Percentiles rank a stretch among this genome's conserved stretches.
These are phyloP conservation scores for Pangasianodon hypophthalmus DNA, from an alignment of 2,113 vertebrate genomes.

Conservation along the genomic window DNA sequence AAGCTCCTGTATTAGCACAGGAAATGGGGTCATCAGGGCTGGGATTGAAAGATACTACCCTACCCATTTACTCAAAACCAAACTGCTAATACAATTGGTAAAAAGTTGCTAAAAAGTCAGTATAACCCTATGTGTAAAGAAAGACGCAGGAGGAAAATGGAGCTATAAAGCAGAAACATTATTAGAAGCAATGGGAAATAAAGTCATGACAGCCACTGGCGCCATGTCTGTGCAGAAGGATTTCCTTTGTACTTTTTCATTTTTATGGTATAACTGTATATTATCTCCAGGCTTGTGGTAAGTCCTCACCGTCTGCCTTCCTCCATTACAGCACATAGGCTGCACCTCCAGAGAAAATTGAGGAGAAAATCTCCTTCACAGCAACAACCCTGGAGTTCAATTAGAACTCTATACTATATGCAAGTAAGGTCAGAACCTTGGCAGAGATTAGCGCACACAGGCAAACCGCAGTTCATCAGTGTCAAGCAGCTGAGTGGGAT, in stretches of 20 bases:
- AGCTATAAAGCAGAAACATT: constrained; percentile 10
- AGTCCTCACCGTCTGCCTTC: neutral
- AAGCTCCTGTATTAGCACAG: neutral
- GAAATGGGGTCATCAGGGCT: neutral
- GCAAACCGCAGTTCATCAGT: constrained; percentile 38
- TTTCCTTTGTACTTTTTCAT: constrained; percentile 40
- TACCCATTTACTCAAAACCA: neutral
- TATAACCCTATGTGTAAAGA: neutral
- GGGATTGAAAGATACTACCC: neutral
- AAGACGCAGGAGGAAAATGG: neutral
- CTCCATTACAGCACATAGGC: neutral
- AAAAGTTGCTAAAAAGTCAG: neutral
- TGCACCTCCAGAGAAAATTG: constrained; percentile 12
- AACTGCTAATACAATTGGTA: neutral
- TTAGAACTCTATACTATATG: constrained; percentile 25
- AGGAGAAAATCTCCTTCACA: constrained; percentile 27
- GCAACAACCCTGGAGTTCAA: constrained; percentile 14
- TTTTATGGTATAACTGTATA: constrained; percentile 38
- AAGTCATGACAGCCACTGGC: constrained; percentile 25
- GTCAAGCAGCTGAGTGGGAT: constrained; percentile 43
- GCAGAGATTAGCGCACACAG: constrained; percentile 33
- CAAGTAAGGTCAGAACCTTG: constrained; percentile 31
- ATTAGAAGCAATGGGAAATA: constrained; percentile 29
- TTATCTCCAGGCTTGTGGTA: constrained; percentile 18
- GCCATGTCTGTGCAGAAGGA: constrained; percentile 15